Conservation (phyloP, 1,140 invertebrate genomes). For the Platorchestia sp. region DNA sequence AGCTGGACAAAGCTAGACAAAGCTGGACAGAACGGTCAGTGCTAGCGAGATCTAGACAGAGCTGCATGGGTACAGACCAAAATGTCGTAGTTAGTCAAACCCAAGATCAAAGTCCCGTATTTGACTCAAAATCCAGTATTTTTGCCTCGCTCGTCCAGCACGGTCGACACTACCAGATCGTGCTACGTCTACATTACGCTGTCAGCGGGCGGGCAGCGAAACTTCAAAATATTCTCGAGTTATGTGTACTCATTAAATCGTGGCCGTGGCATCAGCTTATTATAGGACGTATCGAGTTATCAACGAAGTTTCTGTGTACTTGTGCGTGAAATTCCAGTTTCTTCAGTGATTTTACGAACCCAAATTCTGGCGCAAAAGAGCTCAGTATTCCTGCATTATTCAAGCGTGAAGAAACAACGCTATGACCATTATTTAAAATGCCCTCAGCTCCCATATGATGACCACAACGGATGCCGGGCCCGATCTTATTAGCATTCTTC, state of each 20-base stretch:
- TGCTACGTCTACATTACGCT: not conserved
- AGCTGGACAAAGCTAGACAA: not conserved
- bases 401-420: not conserved
- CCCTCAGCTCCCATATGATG: not conserved
- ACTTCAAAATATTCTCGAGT: not conserved
- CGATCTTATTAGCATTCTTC: not conserved
- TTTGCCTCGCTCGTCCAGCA: not conserved
- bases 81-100: no score
- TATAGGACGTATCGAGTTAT: not conserved
- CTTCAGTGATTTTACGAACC: not conserved
- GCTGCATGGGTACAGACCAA: no score
- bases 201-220: not conserved
- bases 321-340: not conserved
- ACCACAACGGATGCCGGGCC: not conserved
- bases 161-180: not conserved
- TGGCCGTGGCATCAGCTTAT: not conserved
- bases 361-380: not conserved
- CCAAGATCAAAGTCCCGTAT: no score
- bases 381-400: not conserved
- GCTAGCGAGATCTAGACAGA: no score
- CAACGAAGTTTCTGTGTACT: not conserved
- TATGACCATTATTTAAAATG: not conserved
- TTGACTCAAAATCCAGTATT: not conserved
- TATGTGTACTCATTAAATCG: not conserved
- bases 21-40: not conserved